Base-by-base conservation (phyloP, 1,140 invertebrate species). In the Phocides pigmalion region DNA sequence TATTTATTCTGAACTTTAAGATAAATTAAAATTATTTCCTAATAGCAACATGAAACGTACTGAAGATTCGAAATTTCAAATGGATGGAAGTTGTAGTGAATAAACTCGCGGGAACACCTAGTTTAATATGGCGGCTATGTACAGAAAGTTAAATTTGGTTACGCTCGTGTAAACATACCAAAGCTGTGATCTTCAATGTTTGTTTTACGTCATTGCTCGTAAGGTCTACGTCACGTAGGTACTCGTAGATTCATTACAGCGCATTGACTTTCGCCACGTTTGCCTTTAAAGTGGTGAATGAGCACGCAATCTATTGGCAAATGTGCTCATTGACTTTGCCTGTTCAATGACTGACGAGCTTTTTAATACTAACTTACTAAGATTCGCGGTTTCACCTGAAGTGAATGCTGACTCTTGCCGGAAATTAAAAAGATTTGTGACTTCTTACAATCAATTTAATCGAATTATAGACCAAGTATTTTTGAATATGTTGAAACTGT, bases 281-380 rank as follows among this genome's bases (percentile, higher is more conserved):
- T 25, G 19, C 53, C 28, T 41, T 22, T 37, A 53, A 12, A 37
- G 37, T 28, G 19, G 39, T n/a, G 51, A 54, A 20, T 59, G 54
- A 25, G 41, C 54, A 59, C 54, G 39, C 41, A 44, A 59, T 59
- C 41, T 59, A 32, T 22, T 46, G 54, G 41, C 9, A 28, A 46
- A 46, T 19, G 41, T 58, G 39, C 22, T 42, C 39, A 58, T 28
- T 53, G 16, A 35, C 49, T 53, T n/a, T 14, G 8, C 12, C 25
- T 53, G 16, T 2, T 16, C 4, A 17, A 17, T 53, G 50, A 37
- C 49, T 51, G 28, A 17, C 15, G 49, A 53, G 50, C 17, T 19
- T 17, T 20, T 17, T 20, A 35, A 6, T 22, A 22, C 22, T 22
- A 22, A 22, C 3, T 22, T 2, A 6, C 22, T 22, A 22, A 22